Base-by-base conservation (phyloP, 1,140 invertebrate genomes). In the Trichomalopsis sarcophagae region DNA sequence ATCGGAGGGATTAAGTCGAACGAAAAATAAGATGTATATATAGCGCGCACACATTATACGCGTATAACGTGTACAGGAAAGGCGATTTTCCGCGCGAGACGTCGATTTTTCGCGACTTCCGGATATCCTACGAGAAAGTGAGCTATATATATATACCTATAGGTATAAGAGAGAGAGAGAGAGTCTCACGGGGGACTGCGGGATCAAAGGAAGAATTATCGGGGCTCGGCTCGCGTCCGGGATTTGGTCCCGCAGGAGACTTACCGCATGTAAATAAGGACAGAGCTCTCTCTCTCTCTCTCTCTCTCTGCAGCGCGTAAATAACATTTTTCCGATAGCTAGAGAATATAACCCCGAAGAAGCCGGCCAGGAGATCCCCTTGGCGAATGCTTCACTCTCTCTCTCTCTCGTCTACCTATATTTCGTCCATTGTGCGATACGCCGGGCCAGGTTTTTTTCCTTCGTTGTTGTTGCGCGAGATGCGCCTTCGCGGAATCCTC, bases 151-250 rank as follows among this genome's bases (percentile, higher is more conserved):
- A 6, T 44, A 7, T 44, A 44, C 9, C 6, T 44, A 44, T 44
- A 44, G 27, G 27, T 44, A 9, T 44, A 55, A 71, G 69, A 55
- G 47, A 55, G 80, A 55, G 88, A 88, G 87, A 55, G 80, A 55
- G 88, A 88, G 87, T 87, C 89, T 90, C 91, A 91, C 89, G 90
- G 87, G 88, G 91, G 92, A 92, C 89, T 62, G 17, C 87, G 89
- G 92, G 92, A 93, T 93, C 92, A 93, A 93, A 93, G 92, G 90
- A 93, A 93, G 92, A 93, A 93, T 93, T 93, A 93, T 93, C 92
- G 93, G 91, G 92, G 91, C 91, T 89, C 90, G 82, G 90, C 55
- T 89, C 91, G 89, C 87, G 90, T 91, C 92, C 92, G 92, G 92
- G 92, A 93, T 93, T 93, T 92, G 89, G 91, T 93, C 92, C 91